Conservation (phyloP, 2,888 invertebrate species). For the Aradus depressus region DNA sequence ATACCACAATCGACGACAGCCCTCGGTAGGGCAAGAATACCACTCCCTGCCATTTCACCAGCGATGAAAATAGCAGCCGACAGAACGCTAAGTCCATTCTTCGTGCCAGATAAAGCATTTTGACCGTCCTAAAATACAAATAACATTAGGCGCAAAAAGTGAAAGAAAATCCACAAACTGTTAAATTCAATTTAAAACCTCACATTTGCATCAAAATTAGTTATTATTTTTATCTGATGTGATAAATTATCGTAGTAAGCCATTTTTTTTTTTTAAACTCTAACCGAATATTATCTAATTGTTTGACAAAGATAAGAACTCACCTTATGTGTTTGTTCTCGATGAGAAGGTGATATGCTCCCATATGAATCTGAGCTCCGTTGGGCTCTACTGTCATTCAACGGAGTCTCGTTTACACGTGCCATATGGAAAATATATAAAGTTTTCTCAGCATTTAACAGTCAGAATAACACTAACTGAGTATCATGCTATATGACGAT, state of each 20-base stretch:
- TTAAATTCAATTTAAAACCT: not conserved
- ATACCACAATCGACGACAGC: constrained; percentile 53
- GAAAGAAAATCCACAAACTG: not conserved
- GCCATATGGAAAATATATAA: no score
- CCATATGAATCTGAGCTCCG: constrained; percentile 6
- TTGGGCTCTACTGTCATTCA: not conserved
- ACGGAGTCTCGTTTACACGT: no score
- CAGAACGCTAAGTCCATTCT: constrained; percentile 38
- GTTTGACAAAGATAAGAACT: constrained; percentile 11
- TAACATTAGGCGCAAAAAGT: not conserved
- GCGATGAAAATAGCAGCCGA: constrained; percentile 52
- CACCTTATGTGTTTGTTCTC: not conserved
- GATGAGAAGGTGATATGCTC: not conserved
- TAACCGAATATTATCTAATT: no score
- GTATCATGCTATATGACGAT: no score
- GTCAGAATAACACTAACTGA: no score
- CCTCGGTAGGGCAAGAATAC: constrained; percentile 54
- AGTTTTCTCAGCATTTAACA: no score
- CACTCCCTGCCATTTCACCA: constrained; percentile 61
- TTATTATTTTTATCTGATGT: constrained; percentile 13
- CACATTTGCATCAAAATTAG: not conserved
- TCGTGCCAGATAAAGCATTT: constrained; percentile 2
- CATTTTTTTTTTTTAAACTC: no score
- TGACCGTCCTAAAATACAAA: constrained; percentile 1
- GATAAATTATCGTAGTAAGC: constrained; percentile 14